Percentiles rank a stretch among this genome's conserved stretches.
Conservation (phyloP, 2,888 invertebrate species). For the Troides aeacus region DNA sequence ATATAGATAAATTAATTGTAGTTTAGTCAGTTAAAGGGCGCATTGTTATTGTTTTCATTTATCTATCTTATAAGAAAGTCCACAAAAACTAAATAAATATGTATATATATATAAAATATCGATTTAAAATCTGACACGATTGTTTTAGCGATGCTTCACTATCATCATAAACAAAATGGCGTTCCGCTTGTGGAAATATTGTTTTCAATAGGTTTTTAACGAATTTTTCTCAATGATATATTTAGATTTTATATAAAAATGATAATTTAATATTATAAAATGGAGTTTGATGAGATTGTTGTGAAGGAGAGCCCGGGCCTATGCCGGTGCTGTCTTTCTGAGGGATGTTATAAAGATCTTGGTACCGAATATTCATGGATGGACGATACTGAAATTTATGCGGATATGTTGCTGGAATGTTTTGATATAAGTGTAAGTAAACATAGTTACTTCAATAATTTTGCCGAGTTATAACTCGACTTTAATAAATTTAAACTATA, state of each 20-base stretch:
- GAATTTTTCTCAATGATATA: background rate
- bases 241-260: constrained; percentile 31
- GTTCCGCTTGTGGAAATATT: constrained; percentile 15
- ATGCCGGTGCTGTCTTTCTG: constrained; percentile 74
- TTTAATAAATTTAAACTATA: too few species aligned
- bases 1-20: too few species aligned
- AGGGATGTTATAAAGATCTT: constrained; percentile 73
- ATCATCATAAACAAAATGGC: constrained; percentile 36
- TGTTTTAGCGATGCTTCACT: background rate
- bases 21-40: too few species aligned
- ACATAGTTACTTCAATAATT: too few species aligned
- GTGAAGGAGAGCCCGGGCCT: constrained; percentile 73
- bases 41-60: too few species aligned
- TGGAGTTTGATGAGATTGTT: constrained; percentile 69
- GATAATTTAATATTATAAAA: constrained; percentile 41
- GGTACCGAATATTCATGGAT: constrained; percentile 70
- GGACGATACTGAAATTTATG: constrained; percentile 72
- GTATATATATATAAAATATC: background rate
- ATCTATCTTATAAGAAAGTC: too few species aligned
- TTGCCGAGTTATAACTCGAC: too few species aligned
- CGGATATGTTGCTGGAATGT: constrained; percentile 73
- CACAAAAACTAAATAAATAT: too few species aligned
- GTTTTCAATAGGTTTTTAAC: background rate
- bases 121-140: constrained; percentile 3
- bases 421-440: constrained; percentile 73